A percentile compares a stretch with the other conserved stretches of the same genome.
Conservation (phyloP, 2,113 vertebrate genomes). For the Cairina moschata region DNA sequence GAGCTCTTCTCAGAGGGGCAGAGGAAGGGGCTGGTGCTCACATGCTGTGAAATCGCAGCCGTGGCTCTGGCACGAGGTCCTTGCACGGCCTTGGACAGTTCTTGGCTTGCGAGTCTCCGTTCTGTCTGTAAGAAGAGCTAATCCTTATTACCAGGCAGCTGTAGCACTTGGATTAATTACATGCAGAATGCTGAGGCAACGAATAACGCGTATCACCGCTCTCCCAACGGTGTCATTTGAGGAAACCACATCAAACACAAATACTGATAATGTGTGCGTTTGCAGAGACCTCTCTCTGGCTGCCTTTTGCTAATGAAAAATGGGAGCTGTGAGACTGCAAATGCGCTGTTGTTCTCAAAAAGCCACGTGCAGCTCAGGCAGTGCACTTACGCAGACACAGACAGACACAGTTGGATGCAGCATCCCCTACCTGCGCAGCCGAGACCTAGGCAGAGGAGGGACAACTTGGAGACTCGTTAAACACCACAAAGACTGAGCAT, state of each 20-base stretch:
- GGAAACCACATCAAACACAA: background rate
- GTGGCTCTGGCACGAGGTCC: background rate
- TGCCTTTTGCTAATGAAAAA: background rate
- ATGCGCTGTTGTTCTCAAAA: background rate
- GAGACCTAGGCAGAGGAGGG: background rate
- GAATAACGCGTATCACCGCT: background rate
- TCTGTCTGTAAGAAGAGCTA: background rate
- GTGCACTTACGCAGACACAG: background rate
- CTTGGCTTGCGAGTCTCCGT: background rate
- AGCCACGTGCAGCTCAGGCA: background rate
- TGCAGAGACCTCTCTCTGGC: background rate
- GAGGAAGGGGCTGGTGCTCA: background rate
- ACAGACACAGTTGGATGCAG: background rate
- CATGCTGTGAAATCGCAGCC: background rate
- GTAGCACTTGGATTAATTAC: background rate
- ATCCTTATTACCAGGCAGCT: background rate
- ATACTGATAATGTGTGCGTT: background rate
- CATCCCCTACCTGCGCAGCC: too few species aligned
- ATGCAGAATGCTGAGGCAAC: background rate
- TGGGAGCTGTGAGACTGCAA: background rate
- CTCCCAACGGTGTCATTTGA: background rate
- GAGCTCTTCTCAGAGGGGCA: background rate
- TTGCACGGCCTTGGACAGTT: background rate
- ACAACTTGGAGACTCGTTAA: background rate
- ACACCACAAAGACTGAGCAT: background rate